Percentiles rank a stretch among this genome's conserved stretches.
Conservation (phyloP, 2,888 invertebrate species). For the Omphaloscelis lunosa region DNA sequence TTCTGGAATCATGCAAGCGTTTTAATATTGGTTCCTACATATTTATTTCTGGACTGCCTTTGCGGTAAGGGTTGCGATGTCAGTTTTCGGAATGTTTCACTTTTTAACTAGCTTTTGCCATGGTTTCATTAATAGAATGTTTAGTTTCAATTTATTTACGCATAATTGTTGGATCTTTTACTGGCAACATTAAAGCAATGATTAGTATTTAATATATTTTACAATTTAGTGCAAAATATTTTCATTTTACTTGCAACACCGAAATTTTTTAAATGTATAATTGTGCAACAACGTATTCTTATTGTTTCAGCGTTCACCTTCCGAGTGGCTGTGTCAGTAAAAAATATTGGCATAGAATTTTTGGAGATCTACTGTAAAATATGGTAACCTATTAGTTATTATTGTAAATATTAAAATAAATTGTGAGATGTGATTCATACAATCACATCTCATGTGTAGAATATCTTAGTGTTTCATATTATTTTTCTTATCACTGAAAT, state of each 20-base stretch:
- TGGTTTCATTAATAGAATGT: neutral
- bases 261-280: no score
- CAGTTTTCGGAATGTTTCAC: neutral
- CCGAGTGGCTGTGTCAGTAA: no score
- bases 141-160: neutral
- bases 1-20: conserved; percentile 59
- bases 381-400: neutral
- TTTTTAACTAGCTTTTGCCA: neutral
- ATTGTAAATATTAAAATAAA: no score
- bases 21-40: neutral
- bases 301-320: no score
- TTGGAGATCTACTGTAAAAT: neutral
- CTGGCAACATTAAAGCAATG: neutral
- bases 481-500: neutral
- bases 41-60: neutral
- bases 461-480: neutral
- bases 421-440: neutral
- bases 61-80: neutral
- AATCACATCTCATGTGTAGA: neutral
- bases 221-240: no score
- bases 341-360: no score
- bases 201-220: neutral
- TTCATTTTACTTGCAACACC: no score
- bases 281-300: no score
- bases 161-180: neutral